A percentile compares a stretch with the other conserved stretches of the same genome.
phyloP scores from a whole-genome alignment of 2,797 vertebrate species.

The Sebastiscus albofasciatus region DNA sequence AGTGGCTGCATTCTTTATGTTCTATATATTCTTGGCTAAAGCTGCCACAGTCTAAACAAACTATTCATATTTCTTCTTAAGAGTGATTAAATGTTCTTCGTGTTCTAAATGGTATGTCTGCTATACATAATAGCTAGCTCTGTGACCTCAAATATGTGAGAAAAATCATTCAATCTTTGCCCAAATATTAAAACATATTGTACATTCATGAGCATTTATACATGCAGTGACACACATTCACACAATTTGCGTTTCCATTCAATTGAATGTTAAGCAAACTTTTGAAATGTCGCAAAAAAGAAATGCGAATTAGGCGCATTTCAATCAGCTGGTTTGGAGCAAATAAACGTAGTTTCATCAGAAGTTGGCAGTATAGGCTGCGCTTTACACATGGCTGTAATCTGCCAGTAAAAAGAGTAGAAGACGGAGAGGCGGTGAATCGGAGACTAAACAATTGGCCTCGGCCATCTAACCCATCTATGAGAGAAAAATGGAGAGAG shows the following conservation, averaged over 20 bases:
- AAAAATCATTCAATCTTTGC: not conserved
- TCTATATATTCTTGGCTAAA: constrained; percentile 6
- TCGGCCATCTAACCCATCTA: too few relatives aligned
- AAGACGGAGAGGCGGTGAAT: too few relatives aligned
- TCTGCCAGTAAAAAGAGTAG: not conserved
- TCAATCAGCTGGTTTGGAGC: not conserved
- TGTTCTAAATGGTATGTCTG: not conserved
- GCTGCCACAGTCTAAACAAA: constrained; percentile 6
- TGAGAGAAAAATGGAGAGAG: too few relatives aligned
- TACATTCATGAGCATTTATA: not conserved
- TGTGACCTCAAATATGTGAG: not conserved
- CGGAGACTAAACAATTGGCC: too few relatives aligned
- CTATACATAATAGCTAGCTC: not conserved
- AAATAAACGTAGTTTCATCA: not conserved
- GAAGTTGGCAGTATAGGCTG: not conserved
- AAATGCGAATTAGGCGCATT: not conserved
- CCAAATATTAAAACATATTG: constrained; percentile 7
- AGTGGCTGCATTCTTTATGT: constrained; percentile 27
- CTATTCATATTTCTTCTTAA: constrained; percentile 16
- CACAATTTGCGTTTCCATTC: not conserved
- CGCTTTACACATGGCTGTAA: not conserved
- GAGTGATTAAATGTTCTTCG: constrained; percentile 3
- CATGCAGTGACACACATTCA: not conserved
- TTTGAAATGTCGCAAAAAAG: not conserved
- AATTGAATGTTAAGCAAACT: not conserved